phyloP scores from a whole-genome alignment of 2,888 invertebrate genomes.

The Didymodactylos carnosus region DNA sequence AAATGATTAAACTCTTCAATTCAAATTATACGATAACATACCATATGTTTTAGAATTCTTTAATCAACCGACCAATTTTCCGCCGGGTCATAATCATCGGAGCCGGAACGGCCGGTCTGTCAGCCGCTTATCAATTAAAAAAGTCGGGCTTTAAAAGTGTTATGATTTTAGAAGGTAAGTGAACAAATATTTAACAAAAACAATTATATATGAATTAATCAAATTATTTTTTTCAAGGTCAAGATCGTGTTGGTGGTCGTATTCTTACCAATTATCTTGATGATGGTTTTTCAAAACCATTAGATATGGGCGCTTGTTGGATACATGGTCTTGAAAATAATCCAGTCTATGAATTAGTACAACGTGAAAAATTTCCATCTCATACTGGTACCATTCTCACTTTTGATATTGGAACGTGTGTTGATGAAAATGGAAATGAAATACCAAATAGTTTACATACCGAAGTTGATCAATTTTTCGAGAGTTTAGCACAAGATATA shows the following conservation, averaged over 20 bases:
- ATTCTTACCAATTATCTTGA: not conserved
- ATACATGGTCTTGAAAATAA: conserved; percentile 12
- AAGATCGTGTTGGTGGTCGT: not conserved
- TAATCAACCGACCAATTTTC: not conserved
- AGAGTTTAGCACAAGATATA: not conserved
- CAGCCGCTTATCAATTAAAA: not conserved
- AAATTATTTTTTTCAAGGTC: too few species aligned
- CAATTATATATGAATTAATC: too few species aligned
- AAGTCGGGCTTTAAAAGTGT: not conserved
- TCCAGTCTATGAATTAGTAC: conserved; percentile 11
- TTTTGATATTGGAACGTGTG: not conserved
- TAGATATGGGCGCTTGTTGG: conserved; percentile 13
- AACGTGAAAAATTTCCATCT: not conserved
- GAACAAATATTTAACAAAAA: too few species aligned
- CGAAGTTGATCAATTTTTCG: not conserved
- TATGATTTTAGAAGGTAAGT: not conserved
- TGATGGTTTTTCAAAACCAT: not conserved
- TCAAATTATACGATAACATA: too few species aligned
- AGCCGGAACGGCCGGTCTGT: not conserved
- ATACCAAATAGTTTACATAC: not conserved
- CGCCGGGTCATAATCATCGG: not conserved
- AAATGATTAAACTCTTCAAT: too few species aligned
- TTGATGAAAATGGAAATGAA: not conserved
- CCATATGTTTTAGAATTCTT: not conserved
- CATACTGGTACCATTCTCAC: not conserved